Conservation (phyloP, 2,113 vertebrate genomes). For the Macquaria australasica region DNA sequence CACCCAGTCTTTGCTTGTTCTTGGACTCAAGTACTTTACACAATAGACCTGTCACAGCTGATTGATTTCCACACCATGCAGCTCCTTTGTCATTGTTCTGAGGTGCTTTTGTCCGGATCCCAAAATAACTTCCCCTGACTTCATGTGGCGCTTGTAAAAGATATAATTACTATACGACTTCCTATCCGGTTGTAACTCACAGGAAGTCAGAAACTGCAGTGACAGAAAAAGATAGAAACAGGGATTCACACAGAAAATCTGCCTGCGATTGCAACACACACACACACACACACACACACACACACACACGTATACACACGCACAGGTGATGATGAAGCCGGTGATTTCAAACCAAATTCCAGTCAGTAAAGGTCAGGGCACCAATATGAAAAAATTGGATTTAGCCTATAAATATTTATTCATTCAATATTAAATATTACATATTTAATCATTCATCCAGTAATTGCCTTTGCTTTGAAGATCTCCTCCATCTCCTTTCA, state of each 20-base stretch:
- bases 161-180: constrained; percentile 16
- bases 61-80: constrained; percentile 50
- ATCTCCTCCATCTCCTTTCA: constrained; percentile 4
- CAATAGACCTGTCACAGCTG: constrained; percentile 68
- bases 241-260: background rate
- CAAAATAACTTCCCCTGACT: constrained; percentile 56
- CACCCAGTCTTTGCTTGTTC: constrained; percentile 34
- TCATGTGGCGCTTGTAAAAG: constrained; percentile 18
- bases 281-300: background rate
- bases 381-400: constrained; percentile 21
- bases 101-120: constrained; percentile 48
- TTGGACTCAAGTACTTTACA: constrained; percentile 58
- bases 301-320: background rate
- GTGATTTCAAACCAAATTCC: constrained; percentile 20
- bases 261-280: background rate
- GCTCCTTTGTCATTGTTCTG: constrained; percentile 30
- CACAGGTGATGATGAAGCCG: background rate
- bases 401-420: constrained; percentile 39
- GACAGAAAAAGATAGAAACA: background rate
- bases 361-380: constrained; percentile 25
- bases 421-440: background rate
- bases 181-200: constrained; percentile 31
- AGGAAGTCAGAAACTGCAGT: background rate
- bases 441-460: constrained; percentile 38
- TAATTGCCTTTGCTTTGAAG: constrained; percentile 32